These are phyloP conservation scores for Apis florea DNA, from an alignment of 1,140 invertebrate species.

Conservation along the genomic window DNA sequence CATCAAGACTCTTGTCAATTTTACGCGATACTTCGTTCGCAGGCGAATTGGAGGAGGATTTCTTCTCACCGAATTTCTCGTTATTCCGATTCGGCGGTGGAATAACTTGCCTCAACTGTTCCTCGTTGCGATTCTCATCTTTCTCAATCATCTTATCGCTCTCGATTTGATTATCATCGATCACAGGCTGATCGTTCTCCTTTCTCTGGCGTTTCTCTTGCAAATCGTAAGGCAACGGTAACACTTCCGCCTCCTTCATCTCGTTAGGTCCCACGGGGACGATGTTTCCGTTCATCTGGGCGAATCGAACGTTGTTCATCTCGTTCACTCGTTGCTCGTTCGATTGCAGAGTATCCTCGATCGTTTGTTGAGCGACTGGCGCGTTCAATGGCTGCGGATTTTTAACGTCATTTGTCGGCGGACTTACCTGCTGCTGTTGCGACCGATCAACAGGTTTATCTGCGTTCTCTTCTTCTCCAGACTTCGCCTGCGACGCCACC, in stretches of 20 bases:
- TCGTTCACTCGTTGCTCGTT: conserved; percentile 53
- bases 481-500: conserved; percentile 17
- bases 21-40: neutral
- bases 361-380: conserved; percentile 62
- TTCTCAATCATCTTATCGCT: neutral
- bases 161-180: neutral
- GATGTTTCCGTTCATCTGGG: conserved; percentile 68
- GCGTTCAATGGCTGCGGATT: conserved; percentile 69
- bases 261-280: conserved; percentile 72
- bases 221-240: conserved; percentile 52
- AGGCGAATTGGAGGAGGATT: neutral
- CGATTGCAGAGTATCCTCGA: conserved; percentile 45
- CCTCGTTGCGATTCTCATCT: conserved; percentile 7
- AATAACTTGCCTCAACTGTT: conserved; percentile 42
- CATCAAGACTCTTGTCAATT: neutral
- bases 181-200: neutral
- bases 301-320: conserved; percentile 64
- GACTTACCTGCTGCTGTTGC: conserved; percentile 77
- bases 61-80: neutral
- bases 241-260: conserved; percentile 40
- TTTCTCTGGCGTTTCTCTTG: conserved; percentile 41
- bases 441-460: conserved; percentile 54
- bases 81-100: conserved; percentile 25
- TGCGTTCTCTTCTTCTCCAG: neutral
- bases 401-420: conserved; percentile 63